Evolutionary conservation across 2,113 vertebrate species (phyloP).

Genomic region (Brienomyrus longianalis): DNA sequence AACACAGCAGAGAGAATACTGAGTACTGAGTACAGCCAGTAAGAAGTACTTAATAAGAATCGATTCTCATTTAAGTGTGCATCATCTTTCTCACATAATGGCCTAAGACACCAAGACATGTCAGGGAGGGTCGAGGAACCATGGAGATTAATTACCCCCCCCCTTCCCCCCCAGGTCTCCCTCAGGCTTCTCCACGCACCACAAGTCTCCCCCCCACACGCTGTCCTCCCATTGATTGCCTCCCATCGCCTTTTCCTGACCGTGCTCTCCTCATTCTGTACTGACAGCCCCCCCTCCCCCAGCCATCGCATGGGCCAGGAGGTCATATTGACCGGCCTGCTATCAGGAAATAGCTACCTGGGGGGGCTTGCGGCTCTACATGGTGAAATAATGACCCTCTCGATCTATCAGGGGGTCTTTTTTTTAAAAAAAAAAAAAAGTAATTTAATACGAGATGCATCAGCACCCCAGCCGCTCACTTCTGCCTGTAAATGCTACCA

Average conservation of each 20-base stretch:
- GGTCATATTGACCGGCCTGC: background rate
- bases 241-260: background rate
- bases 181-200: background rate
- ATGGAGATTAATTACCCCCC: slow-evolving; percentile 20
- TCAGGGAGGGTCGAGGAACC: background rate
- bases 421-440: background rate
- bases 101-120: background rate
- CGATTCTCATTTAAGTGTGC: background rate
- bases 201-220: background rate
- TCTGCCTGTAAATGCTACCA: background rate
- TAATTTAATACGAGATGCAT: background rate
- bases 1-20: background rate
- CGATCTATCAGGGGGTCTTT: background rate
- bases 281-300: background rate
- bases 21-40: background rate
- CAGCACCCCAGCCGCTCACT: background rate
- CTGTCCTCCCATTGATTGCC: background rate
- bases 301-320: background rate
- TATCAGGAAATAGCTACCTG: background rate
- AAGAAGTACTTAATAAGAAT: background rate
- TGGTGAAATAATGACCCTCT: background rate
- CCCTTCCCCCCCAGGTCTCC: background rate
- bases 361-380: background rate
- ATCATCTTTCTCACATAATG: background rate
- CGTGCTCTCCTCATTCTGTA: background rate